Conservation (phyloP, 2,888 invertebrate genomes). For the Pseudococcus viburni region DNA sequence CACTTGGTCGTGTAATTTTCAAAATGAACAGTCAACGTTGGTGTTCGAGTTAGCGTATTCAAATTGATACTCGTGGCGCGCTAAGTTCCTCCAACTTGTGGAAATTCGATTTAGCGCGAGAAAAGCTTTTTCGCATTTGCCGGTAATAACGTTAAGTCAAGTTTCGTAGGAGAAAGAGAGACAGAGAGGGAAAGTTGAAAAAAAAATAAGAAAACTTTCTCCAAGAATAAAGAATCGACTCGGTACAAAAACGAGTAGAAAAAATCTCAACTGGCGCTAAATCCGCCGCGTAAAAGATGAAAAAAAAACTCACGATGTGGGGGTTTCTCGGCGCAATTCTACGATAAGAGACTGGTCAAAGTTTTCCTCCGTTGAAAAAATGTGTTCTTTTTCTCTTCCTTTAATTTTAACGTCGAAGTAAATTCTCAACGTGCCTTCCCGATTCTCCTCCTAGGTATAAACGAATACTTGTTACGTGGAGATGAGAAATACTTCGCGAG, state of each 20-base stretch:
- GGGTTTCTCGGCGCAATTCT: neutral
- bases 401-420: neutral
- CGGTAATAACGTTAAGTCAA: neutral
- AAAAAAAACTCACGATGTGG: neutral
- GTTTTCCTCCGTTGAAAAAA: neutral
- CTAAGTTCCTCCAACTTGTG: neutral
- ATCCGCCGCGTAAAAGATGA: neutral
- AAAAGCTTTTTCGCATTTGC: neutral
- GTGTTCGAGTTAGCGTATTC: neutral
- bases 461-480: neutral
- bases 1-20: neutral
- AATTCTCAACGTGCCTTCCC: neutral
- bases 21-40: neutral
- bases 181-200: neutral
- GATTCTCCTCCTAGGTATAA: neutral
- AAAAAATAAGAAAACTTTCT: neutral
- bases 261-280: neutral
- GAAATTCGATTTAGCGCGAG: neutral
- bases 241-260: neutral
- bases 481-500: neutral
- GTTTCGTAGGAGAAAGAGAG: neutral
- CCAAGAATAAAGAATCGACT: neutral
- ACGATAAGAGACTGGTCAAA: neutral
- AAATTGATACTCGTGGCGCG: neutral
- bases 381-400: neutral